Conservation (phyloP, 2,797 vertebrate genomes). For the Crenichthys baileyi region DNA sequence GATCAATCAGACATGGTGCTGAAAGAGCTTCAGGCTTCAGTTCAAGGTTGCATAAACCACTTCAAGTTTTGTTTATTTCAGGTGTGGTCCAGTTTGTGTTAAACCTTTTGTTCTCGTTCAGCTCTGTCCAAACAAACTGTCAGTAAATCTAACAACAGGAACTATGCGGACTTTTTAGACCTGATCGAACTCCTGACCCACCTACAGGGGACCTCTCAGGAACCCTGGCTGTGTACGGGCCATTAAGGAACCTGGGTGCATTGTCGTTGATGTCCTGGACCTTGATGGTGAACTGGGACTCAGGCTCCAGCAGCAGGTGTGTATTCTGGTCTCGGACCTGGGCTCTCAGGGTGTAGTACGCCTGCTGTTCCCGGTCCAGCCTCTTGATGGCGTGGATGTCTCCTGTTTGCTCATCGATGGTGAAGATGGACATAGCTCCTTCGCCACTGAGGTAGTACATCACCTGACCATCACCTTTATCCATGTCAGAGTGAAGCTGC, state of each 20-base stretch:
- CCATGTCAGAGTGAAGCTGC: slow-evolving; percentile 59
- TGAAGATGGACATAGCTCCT: slow-evolving; percentile 91
- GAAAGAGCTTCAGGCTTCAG: too few species aligned
- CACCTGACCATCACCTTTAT: slow-evolving; percentile 84
- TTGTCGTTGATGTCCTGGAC: slow-evolving; percentile 97
- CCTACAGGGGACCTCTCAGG: slow-evolving; percentile 65
- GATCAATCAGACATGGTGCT: too few species aligned
- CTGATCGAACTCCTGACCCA: slow-evolving; percentile 10
- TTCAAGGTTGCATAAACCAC: too few species aligned
- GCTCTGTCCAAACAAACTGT: background rate
- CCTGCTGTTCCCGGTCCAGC: slow-evolving; percentile 91
- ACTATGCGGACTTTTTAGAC: background rate
- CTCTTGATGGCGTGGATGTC: slow-evolving; percentile 92
- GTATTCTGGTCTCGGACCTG: slow-evolving; percentile 87
- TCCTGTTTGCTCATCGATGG: slow-evolving; percentile 92
- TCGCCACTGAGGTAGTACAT: slow-evolving; percentile 92
- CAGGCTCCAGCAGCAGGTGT: slow-evolving; percentile 86
- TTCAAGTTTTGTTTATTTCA: background rate
- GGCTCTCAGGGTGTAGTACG: slow-evolving; percentile 89
- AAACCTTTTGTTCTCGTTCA: background rate
- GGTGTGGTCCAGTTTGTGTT: background rate
- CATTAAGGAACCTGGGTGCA: slow-evolving; percentile 90
- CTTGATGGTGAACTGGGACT: slow-evolving; percentile 92
- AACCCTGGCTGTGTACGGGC: slow-evolving; percentile 88
- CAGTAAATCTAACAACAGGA: background rate